Evolutionary conservation across 2,888 invertebrate genomes (phyloP).

Genomic region (Sthenelais limicola): DNA sequence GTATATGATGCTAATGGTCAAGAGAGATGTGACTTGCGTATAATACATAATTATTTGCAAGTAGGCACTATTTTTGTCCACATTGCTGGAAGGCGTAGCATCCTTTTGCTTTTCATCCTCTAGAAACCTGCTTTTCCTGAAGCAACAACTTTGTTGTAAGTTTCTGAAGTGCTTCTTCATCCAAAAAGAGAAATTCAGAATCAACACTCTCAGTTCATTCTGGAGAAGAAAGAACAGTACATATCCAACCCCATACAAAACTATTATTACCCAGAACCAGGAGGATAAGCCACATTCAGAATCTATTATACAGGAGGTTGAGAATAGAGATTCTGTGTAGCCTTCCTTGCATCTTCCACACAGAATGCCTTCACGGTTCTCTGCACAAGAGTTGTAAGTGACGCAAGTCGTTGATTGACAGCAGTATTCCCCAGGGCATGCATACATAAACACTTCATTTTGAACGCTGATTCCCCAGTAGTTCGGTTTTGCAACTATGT

Average conservation of each 20-base stretch:
- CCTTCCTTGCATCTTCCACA: constrained; percentile 10
- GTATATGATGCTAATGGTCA: constrained; percentile 19
- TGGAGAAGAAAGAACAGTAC: constrained; percentile 31
- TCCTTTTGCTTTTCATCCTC: not conserved
- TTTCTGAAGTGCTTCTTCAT: not conserved
- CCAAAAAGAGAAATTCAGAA: not conserved
- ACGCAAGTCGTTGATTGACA: constrained; percentile 22
- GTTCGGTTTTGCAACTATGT: constrained; percentile 25
- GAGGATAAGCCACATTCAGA: constrained; percentile 17
- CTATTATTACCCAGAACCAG: constrained; percentile 27
- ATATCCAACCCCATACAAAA: constrained; percentile 28
- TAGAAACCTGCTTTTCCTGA: not conserved
- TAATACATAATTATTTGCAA: constrained; percentile 38
- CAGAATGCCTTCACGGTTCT: constrained; percentile 16
- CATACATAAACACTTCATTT: constrained; percentile 30
- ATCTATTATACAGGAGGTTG: constrained; percentile 6
- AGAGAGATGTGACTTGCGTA: constrained; percentile 12
- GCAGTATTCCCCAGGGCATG: constrained; percentile 34
- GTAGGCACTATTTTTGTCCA: constrained; percentile 21
- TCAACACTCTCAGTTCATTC: constrained; percentile 10
- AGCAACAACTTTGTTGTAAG: not conserved
- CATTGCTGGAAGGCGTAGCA: not conserved
- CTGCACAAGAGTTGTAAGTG: constrained; percentile 16
- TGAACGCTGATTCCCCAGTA: constrained; percentile 17
- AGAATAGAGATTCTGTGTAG: constrained; percentile 30